Conservation (phyloP, 1,140 invertebrate genomes). For the Harpegnathos saltator region DNA sequence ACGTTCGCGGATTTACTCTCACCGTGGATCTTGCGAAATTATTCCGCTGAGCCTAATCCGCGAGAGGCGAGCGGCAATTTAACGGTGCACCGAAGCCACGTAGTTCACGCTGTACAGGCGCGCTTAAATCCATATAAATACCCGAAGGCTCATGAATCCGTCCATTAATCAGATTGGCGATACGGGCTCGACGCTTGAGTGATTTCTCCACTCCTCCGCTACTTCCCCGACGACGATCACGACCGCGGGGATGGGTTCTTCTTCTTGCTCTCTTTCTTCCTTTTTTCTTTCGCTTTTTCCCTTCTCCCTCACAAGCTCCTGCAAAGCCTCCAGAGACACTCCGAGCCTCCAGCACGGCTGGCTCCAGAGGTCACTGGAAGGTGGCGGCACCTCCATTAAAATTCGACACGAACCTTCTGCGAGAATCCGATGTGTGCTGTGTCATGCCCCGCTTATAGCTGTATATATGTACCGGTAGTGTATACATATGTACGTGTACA, state of each 20-base stretch:
- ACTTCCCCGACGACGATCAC: slow-evolving; percentile 4
- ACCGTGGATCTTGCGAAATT: too few relatives aligned
- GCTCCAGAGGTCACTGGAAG: slow-evolving; percentile 81
- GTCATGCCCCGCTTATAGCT: slow-evolving; percentile 65
- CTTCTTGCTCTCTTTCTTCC: neutral
- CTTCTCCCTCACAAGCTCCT: slow-evolving; percentile 47
- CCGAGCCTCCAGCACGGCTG: slow-evolving; percentile 48
- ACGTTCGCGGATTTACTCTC: too few relatives aligned
- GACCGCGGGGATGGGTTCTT: neutral
- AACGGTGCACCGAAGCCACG: slow-evolving; percentile 27
- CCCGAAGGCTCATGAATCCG: slow-evolving; percentile 75
- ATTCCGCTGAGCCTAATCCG: too few relatives aligned
- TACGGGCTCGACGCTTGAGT: slow-evolving; percentile 79
- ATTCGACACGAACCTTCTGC: slow-evolving; percentile 77
- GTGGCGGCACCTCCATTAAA: slow-evolving; percentile 80
- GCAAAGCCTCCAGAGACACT: too few relatives aligned
- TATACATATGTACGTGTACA: slow-evolving; percentile 13
- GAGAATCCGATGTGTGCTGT: slow-evolving; percentile 71
- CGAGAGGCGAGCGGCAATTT: slow-evolving; percentile 35
- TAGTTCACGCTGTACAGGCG: slow-evolving; percentile 46
- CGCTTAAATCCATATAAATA: slow-evolving; percentile 79
- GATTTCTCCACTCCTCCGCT: slow-evolving; percentile 79
- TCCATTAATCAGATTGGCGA: slow-evolving; percentile 84
- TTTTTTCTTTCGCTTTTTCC: slow-evolving; percentile 37
- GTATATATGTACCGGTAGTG: slow-evolving; percentile 14